Evolutionary conservation across 23 tunicate genomes (phyloP), one percentile per base, ranked within the genome.

Genomic region (Pegea sp.): DNA sequence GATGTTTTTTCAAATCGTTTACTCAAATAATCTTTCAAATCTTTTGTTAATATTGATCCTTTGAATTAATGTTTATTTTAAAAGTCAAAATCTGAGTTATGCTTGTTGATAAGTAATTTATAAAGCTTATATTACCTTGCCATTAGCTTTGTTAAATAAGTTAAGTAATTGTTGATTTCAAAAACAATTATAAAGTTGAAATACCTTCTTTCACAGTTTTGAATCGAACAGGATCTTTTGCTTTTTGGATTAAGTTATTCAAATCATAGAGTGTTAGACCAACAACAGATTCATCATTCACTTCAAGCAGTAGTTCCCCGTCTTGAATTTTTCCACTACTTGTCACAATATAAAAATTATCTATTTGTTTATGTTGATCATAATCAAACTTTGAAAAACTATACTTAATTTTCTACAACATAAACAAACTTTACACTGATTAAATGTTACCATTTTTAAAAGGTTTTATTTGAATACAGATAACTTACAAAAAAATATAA

Each of bases 121-220:
- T n/a, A n/a, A n/a, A n/a, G n/a, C n/a, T n/a, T n/a, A n/a, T n/a
- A n/a, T n/a, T n/a, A n/a, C n/a, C n/a, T n/a, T n/a, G n/a, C n/a
- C n/a, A n/a, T n/a, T n/a, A n/a, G n/a, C n/a, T n/a, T n/a, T n/a
- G n/a, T n/a, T n/a, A n/a, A n/a, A n/a, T n/a, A n/a, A n/a, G n/a
- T n/a, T n/a, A n/a, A n/a, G n/a, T n/a, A n/a, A n/a, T n/a, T n/a
- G n/a, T n/a, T n/a, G n/a, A n/a, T n/a, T n/a, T n/a, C n/a, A n/a
- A n/a, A n/a, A n/a, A n/a, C n/a, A n/a, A n/a, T 38, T 38, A 38
- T 8, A 38, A 38, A 38, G 11, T 16, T 8, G 13, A 26, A 21
- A 28, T 50, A 67, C 90, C 80, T 76, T 89, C 98, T 71, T 89
- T 76, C 1, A 89, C 98, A 24, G 80, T 69, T 71, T 77, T 89